Evolutionary conservation across 2,797 vertebrate genomes (phyloP).

Genomic region (Serranus cabrilla): DNA sequence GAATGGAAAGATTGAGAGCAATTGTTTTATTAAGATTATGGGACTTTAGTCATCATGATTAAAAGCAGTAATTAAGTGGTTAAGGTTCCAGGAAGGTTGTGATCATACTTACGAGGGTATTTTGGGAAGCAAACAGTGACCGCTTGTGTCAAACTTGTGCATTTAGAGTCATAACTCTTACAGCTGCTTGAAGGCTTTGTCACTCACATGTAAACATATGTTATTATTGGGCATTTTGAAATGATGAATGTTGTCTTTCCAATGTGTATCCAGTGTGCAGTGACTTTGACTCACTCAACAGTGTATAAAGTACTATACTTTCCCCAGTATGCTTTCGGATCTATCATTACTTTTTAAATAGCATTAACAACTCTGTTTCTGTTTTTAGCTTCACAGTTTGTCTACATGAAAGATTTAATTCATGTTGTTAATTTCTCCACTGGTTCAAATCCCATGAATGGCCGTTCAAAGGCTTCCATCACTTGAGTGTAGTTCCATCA

Average conservation of each 20-base stretch:
- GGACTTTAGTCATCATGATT: not conserved
- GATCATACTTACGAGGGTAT: too few species aligned
- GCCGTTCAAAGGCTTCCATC: slow-evolving; percentile 69
- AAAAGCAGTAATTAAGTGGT: not conserved
- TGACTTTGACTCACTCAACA: not conserved
- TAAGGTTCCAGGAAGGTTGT: not conserved
- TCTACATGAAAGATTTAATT: slow-evolving; percentile 57
- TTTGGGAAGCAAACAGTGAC: not conserved
- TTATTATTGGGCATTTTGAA: slow-evolving; percentile 10
- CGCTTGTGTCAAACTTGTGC: not conserved
- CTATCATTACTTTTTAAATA: slow-evolving; percentile 32
- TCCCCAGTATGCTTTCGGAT: not conserved
- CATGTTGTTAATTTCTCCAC: slow-evolving; percentile 61
- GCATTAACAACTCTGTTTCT: slow-evolving; percentile 25
- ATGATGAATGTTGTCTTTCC: not conserved
- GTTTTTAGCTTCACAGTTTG: slow-evolving; percentile 27
- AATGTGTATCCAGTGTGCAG: not conserved
- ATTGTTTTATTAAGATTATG: not conserved
- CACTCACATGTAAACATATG: not conserved
- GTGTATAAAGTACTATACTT: not conserved
- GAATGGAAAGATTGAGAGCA: slow-evolving; percentile 1
- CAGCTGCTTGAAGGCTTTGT: not conserved
- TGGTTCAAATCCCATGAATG: slow-evolving; percentile 59
- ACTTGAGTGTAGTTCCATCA: slow-evolving; percentile 74
- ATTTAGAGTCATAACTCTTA: not conserved